These are phyloP conservation scores for Phalacrocorax pelagicus DNA, from an alignment of 2,113 vertebrate genomes.

Conservation along the genomic window DNA sequence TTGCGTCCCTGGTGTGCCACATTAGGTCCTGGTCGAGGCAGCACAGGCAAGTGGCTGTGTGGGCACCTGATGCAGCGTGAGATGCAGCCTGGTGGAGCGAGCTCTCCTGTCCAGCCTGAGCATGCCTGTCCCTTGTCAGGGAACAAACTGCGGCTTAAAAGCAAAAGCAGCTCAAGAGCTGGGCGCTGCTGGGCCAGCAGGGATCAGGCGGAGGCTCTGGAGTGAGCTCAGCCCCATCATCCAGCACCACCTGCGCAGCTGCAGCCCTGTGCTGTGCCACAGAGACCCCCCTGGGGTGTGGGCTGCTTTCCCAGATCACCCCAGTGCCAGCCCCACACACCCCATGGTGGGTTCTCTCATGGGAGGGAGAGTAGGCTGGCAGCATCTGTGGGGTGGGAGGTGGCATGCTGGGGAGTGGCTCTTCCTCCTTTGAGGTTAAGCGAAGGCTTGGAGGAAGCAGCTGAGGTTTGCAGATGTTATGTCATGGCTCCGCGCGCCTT, in stretches of 20 bases:
- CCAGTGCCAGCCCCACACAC: neutral
- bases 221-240: neutral
- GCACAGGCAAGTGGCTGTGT: neutral
- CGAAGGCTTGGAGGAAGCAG: neutral
- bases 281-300: rapidly evolving
- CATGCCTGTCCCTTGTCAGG: neutral
- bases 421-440: neutral
- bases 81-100: neutral
- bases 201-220: neutral
- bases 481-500: neutral
- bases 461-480: neutral
- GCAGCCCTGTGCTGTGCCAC: neutral
- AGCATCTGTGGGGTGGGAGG: rapidly evolving
- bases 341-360: rapidly evolving
- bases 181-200: neutral
- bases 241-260: neutral
- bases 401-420: rapidly evolving
- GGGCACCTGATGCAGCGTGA: neutral
- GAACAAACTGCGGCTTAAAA: neutral
- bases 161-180: neutral
- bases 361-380: neutral
- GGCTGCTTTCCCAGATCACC: neutral
- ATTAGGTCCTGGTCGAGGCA: neutral
- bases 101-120: neutral
- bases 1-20: rapidly evolving